Base-by-base conservation (phyloP, 92 coral and sea anemone genomes). In the Plumapathes pennacea region DNA sequence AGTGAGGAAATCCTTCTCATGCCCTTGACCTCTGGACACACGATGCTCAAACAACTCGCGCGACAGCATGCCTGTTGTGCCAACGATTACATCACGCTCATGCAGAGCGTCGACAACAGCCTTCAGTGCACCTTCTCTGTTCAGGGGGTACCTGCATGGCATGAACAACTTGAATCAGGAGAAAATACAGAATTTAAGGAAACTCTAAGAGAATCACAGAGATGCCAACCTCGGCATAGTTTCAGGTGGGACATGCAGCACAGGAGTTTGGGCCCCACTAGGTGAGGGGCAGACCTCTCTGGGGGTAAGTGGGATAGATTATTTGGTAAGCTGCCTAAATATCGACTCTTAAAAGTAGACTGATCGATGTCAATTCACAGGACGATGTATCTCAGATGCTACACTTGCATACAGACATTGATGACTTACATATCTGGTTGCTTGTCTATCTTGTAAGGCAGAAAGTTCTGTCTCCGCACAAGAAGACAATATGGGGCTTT, bases 61-160 rank as follows among this genome's bases (percentile, higher is more conserved):
- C 2, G 98, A 92, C 79, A 92, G 64, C 98, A 92, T 92, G 25
- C 98, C 98, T 52, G 98, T 92, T 23, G 98, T 92, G 49, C 94
- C 98, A 11, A 92, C 86, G 34, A 92, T 94, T 54, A 88, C 94
- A 42, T 92, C 98, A 60, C 81, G 83, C 50, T 92, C 98, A 55
- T 84, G 77, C 5, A 92, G 89, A 41, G 49, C 43, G 36, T 92
- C 98, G 11, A 92, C 68, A 57, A 92, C 81, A 24, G 67, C 19
- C 54, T 73, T 72, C 49, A 92, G 58, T 4, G 84, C 85, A n/a
- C 88, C 94, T 47, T 92, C 98, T 60, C 98, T 77, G 67, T 85
- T 92, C 8, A 92, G 48, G 25, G 92, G 83, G 46, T 67, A 92
- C 38, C 98, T 89, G 47, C n/a, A n/a, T n/a, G n/a, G n/a, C n/a